These are phyloP conservation scores for Gnathonemus echidnorhynchus DNA, from an alignment of 2,113 vertebrate genomes.

Conservation along the genomic window DNA sequence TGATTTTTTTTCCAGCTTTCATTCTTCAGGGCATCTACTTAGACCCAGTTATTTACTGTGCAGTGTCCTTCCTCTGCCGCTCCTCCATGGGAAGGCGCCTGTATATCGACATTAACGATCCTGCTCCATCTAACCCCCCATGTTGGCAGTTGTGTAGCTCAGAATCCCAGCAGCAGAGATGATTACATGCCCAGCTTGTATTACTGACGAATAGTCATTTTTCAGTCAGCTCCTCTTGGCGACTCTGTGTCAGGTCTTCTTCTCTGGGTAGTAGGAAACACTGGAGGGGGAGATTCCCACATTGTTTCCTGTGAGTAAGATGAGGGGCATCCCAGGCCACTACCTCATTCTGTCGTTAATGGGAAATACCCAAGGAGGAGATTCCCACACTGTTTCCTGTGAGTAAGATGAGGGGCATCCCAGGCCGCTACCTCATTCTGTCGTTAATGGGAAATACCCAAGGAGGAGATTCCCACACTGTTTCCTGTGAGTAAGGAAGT, in stretches of 20 bases:
- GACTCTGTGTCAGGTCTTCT: neutral
- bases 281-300: neutral
- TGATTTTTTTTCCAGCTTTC: neutral
- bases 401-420: neutral
- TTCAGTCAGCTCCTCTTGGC: neutral
- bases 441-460: neutral
- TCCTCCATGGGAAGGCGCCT: neutral
- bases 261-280: neutral
- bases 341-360: neutral
- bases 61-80: neutral
- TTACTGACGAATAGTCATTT: neutral
- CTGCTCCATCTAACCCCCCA: neutral
- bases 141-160: neutral
- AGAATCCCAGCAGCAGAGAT: neutral
- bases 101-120: neutral
- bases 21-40: neutral
- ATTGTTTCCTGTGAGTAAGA: neutral
- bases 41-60: neutral
- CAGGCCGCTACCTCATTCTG: neutral
- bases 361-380: neutral
- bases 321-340: neutral
- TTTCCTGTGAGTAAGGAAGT: neutral
- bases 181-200: neutral
- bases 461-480: neutral
- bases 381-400: neutral